Conservation (phyloP, 2,888 invertebrate species). For the Phoenoteleia sp. region DNA sequence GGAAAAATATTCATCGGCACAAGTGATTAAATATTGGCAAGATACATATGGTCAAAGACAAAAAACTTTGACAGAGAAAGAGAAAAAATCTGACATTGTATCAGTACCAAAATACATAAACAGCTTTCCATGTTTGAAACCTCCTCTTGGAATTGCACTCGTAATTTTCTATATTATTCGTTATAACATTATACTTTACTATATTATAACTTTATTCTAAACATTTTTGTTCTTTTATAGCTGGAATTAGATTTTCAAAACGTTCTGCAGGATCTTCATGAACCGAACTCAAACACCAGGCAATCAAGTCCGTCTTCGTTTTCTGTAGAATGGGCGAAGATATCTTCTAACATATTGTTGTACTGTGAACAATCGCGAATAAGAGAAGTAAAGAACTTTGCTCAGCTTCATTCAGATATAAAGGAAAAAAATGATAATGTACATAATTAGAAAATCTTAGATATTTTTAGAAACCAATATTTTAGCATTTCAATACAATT, state of each 20-base stretch:
- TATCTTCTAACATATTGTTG: not conserved
- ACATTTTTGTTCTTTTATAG: not conserved
- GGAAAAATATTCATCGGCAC: no score
- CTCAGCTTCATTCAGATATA: no score
- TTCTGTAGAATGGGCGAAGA: not conserved
- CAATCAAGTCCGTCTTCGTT: not conserved
- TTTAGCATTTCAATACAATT: no score
- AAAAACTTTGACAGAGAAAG: no score
- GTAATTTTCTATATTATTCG: not conserved
- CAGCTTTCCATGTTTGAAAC: conserved; percentile 12
- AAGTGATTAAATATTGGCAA: no score
- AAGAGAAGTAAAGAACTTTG: conserved; percentile 1
- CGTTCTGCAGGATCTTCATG: not conserved
- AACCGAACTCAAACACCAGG: not conserved
- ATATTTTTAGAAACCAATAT: no score
- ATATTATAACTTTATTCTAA: not conserved
- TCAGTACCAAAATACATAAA: not conserved
- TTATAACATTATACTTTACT: not conserved
- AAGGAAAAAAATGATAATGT: no score
- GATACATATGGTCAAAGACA: no score
- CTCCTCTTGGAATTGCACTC: not conserved
- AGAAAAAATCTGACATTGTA: no score
- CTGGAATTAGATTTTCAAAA: not conserved
- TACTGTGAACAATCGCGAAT: not conserved
- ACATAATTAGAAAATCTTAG: no score